Evolutionary conservation across 1,140 invertebrate genomes (phyloP).

Genomic region (Drosophila obscura): DNA sequence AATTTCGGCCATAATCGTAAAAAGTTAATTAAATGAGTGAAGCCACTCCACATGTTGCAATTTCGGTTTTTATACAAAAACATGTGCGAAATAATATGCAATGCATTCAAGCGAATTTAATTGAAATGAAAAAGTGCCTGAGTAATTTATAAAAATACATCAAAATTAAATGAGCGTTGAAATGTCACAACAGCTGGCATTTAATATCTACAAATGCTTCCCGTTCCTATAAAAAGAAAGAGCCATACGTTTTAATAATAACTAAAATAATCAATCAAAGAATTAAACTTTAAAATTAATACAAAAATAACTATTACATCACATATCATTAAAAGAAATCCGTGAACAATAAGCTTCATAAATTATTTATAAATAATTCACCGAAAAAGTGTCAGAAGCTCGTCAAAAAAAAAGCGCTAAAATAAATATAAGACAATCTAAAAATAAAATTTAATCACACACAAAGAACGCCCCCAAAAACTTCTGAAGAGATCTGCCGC

Average conservation of each 20-base stretch:
- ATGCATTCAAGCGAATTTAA: constrained; percentile 20
- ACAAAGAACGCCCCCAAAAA: constrained; percentile 27
- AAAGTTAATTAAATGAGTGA: constrained; percentile 12
- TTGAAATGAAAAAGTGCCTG: constrained; percentile 5
- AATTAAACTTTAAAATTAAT: not conserved
- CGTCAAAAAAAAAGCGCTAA: not conserved
- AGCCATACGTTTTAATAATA: not conserved
- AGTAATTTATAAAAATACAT: not conserved
- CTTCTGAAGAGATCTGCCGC: constrained; percentile 25
- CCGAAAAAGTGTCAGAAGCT: constrained; percentile 20
- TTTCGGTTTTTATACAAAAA: constrained; percentile 18
- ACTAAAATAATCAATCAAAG: not conserved
- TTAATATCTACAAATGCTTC: no score
- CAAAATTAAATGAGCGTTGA: not conserved
- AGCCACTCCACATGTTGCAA: constrained; percentile 26
- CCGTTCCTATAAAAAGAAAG: no score
- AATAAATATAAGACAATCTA: constrained; percentile 21
- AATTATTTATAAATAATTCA: constrained; percentile 8
- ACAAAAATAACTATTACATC: not conserved
- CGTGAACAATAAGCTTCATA: constrained; percentile 5
- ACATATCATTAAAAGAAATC: constrained; percentile 1
- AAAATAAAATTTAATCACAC: constrained; percentile 36
- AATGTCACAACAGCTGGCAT: not conserved
- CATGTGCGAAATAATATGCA: constrained; percentile 30
- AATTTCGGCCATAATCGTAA: constrained; percentile 46